Base-by-base conservation (phyloP, 2,113 vertebrate genomes). In the Leptodactylus fuscus region DNA sequence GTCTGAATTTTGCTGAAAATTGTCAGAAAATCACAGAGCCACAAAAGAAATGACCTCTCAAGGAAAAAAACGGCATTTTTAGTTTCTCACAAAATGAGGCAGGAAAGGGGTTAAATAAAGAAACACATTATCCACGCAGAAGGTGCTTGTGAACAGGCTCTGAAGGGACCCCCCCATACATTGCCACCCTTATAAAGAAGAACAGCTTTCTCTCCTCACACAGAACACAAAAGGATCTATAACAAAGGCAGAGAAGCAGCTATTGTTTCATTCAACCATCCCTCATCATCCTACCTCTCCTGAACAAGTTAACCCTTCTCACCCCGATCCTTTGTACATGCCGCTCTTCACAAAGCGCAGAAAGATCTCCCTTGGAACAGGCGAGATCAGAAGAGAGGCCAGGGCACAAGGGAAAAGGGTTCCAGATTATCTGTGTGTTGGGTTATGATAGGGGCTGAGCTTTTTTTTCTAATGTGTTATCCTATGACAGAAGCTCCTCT, bases 141-240 rank as follows among this genome's bases (percentile, higher is more conserved):
- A 38, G 84, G 84, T 86, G 67, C 65, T 81, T 86, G 77, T 81
- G 77, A 86, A 85, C 62, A 70, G 60, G 16, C 41, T 55, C 65
- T 71, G 44, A 62, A 77, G 83, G 62, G 80, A 69, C 81, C 69
- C 81, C 81, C 10, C 12, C 22, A 69, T 71, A 78, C 67, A 18
- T 4, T 24, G 6, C 79, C 71, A 16, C 81, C 65, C 32, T 79
- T 80, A 80, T 77, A 78, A 85, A 81, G 77, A 69, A 90, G 92
- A 92, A 89, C 93, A 94, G 93, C 93, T 93, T 94, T 93, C 91
- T 89, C 92, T 93, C 91, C 93, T 94, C 93, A 93, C 94, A 95
- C 93, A 88, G 90, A 88, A 90, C 93, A 94, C 93, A 95, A 94
- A 92, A 92, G 91, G 91, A 6, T 60, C 20, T 12, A 92, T 87